Conservation (phyloP, 2,113 vertebrate species). For the Neolamprologus sp. region DNA sequence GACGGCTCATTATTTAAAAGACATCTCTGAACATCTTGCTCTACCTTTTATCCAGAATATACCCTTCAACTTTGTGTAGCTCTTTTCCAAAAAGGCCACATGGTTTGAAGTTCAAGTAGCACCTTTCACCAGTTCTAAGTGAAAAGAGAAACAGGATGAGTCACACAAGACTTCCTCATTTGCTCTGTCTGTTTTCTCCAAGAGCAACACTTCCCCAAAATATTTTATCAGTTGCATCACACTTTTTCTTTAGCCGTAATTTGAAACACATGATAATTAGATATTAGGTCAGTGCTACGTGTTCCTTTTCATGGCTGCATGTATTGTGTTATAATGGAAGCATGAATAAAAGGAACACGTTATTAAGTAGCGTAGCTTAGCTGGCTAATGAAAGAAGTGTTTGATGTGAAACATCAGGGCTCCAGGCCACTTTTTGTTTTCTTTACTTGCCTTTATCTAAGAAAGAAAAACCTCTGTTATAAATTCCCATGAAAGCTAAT, state of each 20-base stretch:
- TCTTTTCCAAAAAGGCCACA: slow-evolving; percentile 98
- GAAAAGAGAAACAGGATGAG: slow-evolving; percentile 20
- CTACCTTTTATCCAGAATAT: slow-evolving; percentile 97
- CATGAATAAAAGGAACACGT: neutral
- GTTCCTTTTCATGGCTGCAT: neutral
- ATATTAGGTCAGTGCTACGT: neutral
- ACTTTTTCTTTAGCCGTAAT: accelerated
- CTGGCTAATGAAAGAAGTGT: neutral
- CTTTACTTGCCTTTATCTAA: neutral
- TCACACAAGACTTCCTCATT: neutral
- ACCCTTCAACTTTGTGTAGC: slow-evolving; percentile 96
- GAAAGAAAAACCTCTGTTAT: neutral
- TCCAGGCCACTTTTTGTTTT: neutral
- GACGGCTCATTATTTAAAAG: neutral
- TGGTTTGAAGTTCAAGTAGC: slow-evolving; percentile 91
- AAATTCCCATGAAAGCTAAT: neutral
- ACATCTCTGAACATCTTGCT: neutral
- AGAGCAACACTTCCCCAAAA: neutral
- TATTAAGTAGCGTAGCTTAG: neutral
- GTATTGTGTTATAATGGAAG: neutral
- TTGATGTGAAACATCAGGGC: neutral
- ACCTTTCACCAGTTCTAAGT: slow-evolving; percentile 89
- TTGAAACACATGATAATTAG: neutral
- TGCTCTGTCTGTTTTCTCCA: neutral
- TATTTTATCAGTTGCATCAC: neutral